A percentile compares a stretch with the other conserved stretches of the same genome.
phyloP scores from a whole-genome alignment of 2,888 invertebrate species.

The Plagodis dolabraria region DNA sequence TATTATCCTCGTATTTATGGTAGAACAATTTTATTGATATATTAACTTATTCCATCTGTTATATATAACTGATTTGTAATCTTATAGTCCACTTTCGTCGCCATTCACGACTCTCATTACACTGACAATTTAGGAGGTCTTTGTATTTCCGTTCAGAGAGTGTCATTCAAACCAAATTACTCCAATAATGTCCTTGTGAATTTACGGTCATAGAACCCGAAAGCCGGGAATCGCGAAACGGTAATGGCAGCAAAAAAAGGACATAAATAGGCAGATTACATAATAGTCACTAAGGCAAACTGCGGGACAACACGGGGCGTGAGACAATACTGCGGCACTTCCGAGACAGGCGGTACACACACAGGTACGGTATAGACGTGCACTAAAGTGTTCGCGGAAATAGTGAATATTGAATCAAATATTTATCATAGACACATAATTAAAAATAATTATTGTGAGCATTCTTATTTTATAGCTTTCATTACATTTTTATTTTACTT shows the following conservation, averaged over 20 bases:
- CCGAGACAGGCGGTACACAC: constrained; percentile 53
- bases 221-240: constrained; percentile 16
- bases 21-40: too few relatives aligned
- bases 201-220: constrained; percentile 18
- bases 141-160: too few relatives aligned
- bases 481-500: too few relatives aligned
- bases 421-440: not conserved
- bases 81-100: too few relatives aligned
- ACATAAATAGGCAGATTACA: constrained; percentile 39
- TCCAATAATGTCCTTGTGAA: constrained; percentile 10
- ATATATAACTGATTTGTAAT: too few relatives aligned
- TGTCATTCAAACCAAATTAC: not conserved
- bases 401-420: not conserved
- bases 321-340: constrained; percentile 76
- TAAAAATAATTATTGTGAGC: too few relatives aligned
- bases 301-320: constrained; percentile 53
- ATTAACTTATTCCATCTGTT: too few relatives aligned
- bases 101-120: too few relatives aligned
- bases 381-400: constrained; percentile 39
- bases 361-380: constrained; percentile 62
- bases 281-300: constrained; percentile 8
- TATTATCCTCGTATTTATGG: too few relatives aligned
- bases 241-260: constrained; percentile 29
- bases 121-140: too few relatives aligned
- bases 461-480: not conserved